Conservation (phyloP, 2,888 invertebrate genomes). For the Mesorhabditis spiculigera region DNA sequence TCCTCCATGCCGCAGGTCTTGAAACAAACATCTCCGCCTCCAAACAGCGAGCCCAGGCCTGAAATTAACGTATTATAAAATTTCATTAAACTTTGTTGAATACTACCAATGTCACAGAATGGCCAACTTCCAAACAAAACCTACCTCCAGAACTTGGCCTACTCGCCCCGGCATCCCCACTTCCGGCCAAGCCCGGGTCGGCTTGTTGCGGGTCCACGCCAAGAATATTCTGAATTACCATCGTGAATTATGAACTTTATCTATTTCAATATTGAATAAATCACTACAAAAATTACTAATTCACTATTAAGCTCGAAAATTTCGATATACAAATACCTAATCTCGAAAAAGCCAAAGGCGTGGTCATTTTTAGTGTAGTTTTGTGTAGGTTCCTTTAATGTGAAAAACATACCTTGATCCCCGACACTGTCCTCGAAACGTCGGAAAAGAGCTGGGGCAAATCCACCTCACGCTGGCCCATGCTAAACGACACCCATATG, state of each 20-base stretch:
- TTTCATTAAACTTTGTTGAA: background rate
- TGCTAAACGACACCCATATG: conserved; percentile 9
- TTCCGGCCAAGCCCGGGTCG: background rate
- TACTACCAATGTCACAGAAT: too few relatives aligned
- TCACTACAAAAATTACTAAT: too few relatives aligned
- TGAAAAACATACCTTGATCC: conserved; percentile 20
- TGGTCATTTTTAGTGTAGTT: too few relatives aligned
- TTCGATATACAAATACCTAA: background rate
- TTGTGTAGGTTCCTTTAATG: too few relatives aligned
- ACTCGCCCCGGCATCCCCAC: background rate
- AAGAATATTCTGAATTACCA: background rate
- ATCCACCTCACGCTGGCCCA: conserved; percentile 47
- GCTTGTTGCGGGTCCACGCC: background rate
- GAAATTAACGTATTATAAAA: background rate
- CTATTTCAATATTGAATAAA: too few relatives aligned
- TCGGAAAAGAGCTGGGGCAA: conserved; percentile 49
- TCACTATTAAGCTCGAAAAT: too few relatives aligned
- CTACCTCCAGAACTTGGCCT: background rate
- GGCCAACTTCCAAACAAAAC: too few relatives aligned
- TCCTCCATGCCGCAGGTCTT: conserved; percentile 56
- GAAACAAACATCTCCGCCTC: conserved; percentile 41
- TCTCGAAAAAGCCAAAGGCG: background rate
- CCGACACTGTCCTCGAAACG: conserved; percentile 50
- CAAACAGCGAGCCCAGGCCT: background rate
- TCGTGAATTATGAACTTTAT: background rate